Base-by-base conservation (phyloP, 1,140 invertebrate species). In the Hesperophylax magnus region DNA sequence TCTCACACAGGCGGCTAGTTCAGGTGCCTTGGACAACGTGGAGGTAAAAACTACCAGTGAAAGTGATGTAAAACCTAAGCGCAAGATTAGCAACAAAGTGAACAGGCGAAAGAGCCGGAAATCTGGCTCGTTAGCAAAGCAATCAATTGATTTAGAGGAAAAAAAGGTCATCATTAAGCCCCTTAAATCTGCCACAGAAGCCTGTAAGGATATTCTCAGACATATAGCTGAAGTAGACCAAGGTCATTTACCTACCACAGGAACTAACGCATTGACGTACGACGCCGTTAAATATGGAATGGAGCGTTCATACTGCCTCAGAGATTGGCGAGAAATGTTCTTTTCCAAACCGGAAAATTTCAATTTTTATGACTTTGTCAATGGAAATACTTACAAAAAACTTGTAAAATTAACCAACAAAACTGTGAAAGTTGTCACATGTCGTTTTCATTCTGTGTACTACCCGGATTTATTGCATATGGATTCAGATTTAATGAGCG, bases 381-480 rank as follows among this genome's bases (percentile, higher is more conserved):
- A 67, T 52, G 76, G 76, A 58, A 67, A 65, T 14, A 60, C 34
- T 8, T 77, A 77, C 47, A 77, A 65, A 27, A 77, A 63, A 77
- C 17, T 39, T 9, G 18, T 77, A n/a, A 77, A 65, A 65, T 20
- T 77, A 7, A 77, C 61, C 2, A 77, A 77, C 65, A 77, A 63
- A 27, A 65, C 47, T 34, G 11, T 34, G 17, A 77, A 65, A 67
- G 17, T 67, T 8, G 24, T 77, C 24, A 14, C 17, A 14, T 65
- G 58, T 27, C 76, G 76, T 9, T 77, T 60, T 67, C 31, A 77
- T 54, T 63, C 76, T 3, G 53, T 77, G 6, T 67, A 52, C 20
- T 77, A 52, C 47, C 76, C 76, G 7, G 76, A 77, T 52, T 77
- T 24, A 22, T 65, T 77, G 60, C 76, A 77, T 24, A 34, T 77